Percentiles rank a stretch among this genome's conserved stretches.
These are phyloP conservation scores for Edolisoma coerulescens DNA, from an alignment of 2,113 vertebrate genomes.

Conservation along the genomic window DNA sequence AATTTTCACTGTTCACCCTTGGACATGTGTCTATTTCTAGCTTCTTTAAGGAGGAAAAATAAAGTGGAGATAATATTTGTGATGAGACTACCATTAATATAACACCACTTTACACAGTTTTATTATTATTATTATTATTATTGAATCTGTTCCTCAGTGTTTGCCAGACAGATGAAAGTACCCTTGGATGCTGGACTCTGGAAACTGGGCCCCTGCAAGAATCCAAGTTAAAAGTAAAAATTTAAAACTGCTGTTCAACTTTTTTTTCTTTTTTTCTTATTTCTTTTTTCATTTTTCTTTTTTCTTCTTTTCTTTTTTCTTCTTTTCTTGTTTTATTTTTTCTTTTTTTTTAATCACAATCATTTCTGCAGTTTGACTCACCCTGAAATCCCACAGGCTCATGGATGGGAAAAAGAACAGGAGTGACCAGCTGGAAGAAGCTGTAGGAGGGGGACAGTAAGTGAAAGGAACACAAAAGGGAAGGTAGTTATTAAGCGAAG, in stretches of 20 bases:
- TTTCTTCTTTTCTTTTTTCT: too few species aligned
- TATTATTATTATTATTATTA: neutral
- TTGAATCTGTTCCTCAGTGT: neutral
- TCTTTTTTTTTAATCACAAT: neutral
- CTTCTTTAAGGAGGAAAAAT: neutral
- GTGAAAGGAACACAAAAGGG: neutral
- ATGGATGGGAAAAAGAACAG: neutral
- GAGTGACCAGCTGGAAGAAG: neutral
- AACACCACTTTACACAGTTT: neutral
- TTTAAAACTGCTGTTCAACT: neutral
- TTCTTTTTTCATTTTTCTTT: neutral
- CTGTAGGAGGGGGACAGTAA: neutral
- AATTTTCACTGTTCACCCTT: neutral
- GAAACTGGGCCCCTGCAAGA: neutral
- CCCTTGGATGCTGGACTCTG: neutral
- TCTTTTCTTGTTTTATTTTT: neutral
- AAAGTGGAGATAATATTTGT: neutral
- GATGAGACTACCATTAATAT: neutral
- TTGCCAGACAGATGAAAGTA: neutral
- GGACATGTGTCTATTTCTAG: neutral
- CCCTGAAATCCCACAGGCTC: neutral
- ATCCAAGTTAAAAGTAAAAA: neutral
- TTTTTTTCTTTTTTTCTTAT: rapidly evolving
- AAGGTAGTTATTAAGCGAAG: neutral
- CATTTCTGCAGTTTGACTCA: neutral